Percentiles rank a stretch among this genome's conserved stretches.
phyloP scores from a whole-genome alignment of 1,140 invertebrate genomes.

The Drosophila nigrodunni region DNA sequence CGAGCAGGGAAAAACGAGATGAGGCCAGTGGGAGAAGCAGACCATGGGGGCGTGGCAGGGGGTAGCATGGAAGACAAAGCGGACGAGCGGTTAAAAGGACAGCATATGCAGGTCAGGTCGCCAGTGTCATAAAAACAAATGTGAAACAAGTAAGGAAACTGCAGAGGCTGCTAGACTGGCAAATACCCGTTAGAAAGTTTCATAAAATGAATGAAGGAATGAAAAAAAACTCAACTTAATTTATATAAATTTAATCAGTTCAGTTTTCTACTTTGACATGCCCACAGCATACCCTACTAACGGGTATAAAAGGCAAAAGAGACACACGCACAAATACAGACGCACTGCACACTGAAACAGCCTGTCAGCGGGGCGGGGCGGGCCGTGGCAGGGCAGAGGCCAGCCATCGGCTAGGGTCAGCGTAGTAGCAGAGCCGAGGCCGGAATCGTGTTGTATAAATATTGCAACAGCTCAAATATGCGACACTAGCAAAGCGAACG shows the following conservation, averaged over 20 bases:
- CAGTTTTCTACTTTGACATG: too few species aligned
- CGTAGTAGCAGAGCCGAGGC: not conserved
- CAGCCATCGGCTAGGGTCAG: not conserved
- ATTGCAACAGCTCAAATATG: constrained; percentile 74
- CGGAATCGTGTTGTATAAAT: constrained; percentile 55
- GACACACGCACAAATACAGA: constrained; percentile 13
- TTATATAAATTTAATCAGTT: too few species aligned
- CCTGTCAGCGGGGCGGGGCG: too few species aligned
- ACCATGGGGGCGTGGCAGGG: not conserved
- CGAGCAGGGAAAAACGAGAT: too few species aligned
- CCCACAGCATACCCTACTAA: too few species aligned
- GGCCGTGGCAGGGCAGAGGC: too few species aligned
- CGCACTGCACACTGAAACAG: too few species aligned
- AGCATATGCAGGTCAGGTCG: constrained; percentile 58
- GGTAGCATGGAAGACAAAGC: not conserved
- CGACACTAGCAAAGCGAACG: constrained; percentile 50
- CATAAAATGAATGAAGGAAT: too few species aligned
- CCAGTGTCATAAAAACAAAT: constrained; percentile 76
- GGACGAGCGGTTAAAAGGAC: constrained; percentile 21
- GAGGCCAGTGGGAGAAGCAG: not conserved
- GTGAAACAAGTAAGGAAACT: constrained; percentile 33
- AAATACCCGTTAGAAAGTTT: too few species aligned
- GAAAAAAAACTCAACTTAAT: too few species aligned
- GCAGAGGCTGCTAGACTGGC: too few species aligned
- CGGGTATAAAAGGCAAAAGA: not conserved